These are phyloP conservation scores for Limonius californicus DNA, from an alignment of 1,140 invertebrate genomes.

Conservation along the genomic window DNA sequence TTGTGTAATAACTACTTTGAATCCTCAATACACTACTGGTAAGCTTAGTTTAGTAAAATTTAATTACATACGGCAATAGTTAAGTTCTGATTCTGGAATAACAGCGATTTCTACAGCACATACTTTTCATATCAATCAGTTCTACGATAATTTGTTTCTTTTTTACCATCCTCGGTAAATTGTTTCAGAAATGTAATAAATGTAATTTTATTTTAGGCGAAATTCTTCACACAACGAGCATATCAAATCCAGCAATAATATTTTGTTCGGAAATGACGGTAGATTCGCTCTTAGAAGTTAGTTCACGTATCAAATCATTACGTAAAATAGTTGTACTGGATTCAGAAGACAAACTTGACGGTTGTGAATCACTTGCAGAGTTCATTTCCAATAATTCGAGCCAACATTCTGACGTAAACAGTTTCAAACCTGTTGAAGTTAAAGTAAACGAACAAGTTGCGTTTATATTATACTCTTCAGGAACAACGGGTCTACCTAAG, in stretches of 20 bases:
- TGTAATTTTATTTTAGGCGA: too few species aligned
- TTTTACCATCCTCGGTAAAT: too few species aligned
- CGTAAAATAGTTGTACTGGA: constrained; percentile 28
- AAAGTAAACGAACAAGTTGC: constrained; percentile 31
- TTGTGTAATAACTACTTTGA: constrained; percentile 53
- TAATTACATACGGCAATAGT: too few species aligned
- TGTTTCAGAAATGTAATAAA: too few species aligned
- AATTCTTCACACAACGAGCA: constrained; percentile 49
- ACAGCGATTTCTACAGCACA: neutral
- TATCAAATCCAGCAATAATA: constrained; percentile 51
- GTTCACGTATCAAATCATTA: constrained; percentile 21
- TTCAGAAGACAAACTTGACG: neutral
- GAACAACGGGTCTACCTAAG: constrained; percentile 74
- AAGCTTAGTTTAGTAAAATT: too few species aligned
- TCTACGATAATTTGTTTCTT: neutral
- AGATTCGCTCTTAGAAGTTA: constrained; percentile 24
- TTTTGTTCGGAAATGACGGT: constrained; percentile 42
- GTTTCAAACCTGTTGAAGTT: constrained; percentile 21
- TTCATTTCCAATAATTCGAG: constrained; percentile 15
- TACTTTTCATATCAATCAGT: neutral
- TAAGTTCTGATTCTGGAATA: too few species aligned
- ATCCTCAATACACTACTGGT: constrained; percentile 51
- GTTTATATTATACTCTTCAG: constrained; percentile 53
- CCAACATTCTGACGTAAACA: neutral
- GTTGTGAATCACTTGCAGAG: constrained; percentile 16